phyloP scores from a whole-genome alignment of 2,888 invertebrate genomes.

The Aspidiotus rigidus region DNA sequence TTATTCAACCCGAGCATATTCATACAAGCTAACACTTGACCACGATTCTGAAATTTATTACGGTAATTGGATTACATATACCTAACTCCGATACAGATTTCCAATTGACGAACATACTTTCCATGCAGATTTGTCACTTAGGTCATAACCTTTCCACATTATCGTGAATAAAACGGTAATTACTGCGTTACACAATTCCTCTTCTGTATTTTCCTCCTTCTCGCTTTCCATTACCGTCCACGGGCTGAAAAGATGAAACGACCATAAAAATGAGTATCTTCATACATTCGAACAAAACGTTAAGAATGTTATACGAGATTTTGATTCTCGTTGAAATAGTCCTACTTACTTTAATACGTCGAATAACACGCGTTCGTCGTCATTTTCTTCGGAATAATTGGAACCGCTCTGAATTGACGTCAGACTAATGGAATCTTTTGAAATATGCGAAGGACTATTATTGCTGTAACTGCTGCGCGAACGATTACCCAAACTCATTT shows the following conservation, averaged over 20 bases:
- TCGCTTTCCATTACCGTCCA: constrained; percentile 40
- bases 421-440: constrained; percentile 37
- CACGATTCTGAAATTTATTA: constrained; percentile 45
- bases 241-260: constrained; percentile 37
- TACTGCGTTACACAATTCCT: constrained; percentile 52
- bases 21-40: constrained; percentile 53
- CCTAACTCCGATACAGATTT: neutral
- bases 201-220: constrained; percentile 46
- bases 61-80: neutral
- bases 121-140: constrained; percentile 50
- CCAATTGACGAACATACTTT: constrained; percentile 42
- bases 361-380: constrained; percentile 37
- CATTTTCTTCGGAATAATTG: constrained; percentile 34
- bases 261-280: neutral
- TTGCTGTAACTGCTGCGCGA: constrained; percentile 24
- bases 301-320: too few species aligned
- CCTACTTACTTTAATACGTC: constrained; percentile 38
- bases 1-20: constrained; percentile 51
- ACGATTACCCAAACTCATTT: constrained; percentile 19
- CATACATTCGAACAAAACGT: too few species aligned
- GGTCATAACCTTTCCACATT: constrained; percentile 53
- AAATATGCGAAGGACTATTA: constrained; percentile 16
- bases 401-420: constrained; percentile 35
- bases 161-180: constrained; percentile 51
- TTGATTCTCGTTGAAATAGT: neutral